A percentile compares a stretch with the other conserved stretches of the same genome.
phyloP scores from a whole-genome alignment of 2,113 vertebrate species.

The Mormoops blainvillei region DNA sequence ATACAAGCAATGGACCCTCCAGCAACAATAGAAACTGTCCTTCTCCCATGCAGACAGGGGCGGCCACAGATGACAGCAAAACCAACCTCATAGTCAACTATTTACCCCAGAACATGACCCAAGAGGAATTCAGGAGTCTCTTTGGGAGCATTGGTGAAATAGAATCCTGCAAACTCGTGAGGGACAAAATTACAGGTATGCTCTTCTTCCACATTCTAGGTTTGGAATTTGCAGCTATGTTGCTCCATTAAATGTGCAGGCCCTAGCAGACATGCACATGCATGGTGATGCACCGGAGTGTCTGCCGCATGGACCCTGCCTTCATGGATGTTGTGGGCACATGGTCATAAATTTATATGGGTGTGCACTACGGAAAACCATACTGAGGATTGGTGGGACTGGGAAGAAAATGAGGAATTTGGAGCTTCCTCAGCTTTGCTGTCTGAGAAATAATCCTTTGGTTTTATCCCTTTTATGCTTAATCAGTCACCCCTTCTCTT shows the following conservation, averaged over 20 bases:
- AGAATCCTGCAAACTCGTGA: constrained; percentile 99
- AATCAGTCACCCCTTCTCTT: neutral
- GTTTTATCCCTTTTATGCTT: constrained; percentile 29
- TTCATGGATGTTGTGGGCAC: neutral
- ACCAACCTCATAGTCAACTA: constrained; percentile 99
- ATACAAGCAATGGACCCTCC: constrained; percentile 97
- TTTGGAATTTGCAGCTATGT: neutral
- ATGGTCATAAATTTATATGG: neutral
- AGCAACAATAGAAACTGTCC: constrained; percentile 98
- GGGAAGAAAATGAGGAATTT: neutral
- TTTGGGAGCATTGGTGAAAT: constrained; percentile 99
- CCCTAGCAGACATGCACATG: neutral
- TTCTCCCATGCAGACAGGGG: constrained; percentile 98
- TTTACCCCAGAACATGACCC: constrained; percentile 99
- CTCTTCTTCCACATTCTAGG: neutral
- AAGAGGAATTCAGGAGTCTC: constrained; percentile 99
- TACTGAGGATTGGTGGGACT: neutral
- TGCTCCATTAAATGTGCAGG: neutral
- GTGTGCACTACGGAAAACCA: neutral
- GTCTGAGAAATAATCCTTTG: constrained; percentile 8
- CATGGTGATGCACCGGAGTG: neutral
- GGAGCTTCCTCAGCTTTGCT: neutral
- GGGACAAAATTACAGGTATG: constrained; percentile 99
- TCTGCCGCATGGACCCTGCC: neutral
- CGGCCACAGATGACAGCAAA: constrained; percentile 98